Evolutionary conservation across 2,797 vertebrate genomes (phyloP).

Genomic region (Hemitrygon akajei): DNA sequence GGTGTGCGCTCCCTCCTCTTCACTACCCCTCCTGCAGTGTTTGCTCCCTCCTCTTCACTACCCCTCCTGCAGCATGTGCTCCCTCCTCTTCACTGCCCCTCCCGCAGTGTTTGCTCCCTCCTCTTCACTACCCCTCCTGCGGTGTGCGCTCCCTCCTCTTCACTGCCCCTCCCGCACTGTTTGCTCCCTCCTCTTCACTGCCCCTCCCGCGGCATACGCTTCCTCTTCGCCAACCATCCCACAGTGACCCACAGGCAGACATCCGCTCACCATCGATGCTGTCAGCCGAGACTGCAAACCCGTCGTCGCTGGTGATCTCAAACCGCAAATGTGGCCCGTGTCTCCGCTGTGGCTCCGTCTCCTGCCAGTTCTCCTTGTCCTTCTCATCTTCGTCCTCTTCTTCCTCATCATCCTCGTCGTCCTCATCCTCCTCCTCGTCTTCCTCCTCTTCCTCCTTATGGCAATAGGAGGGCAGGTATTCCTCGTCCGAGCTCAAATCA

Average conservation of each 20-base stretch:
- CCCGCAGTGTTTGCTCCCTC: no score
- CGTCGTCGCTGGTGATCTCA: constrained; percentile 82
- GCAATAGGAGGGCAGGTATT: constrained; percentile 56
- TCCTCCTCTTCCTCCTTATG: constrained; percentile 59
- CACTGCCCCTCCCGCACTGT: no score
- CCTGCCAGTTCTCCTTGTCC: neutral
- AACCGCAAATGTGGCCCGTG: constrained; percentile 74
- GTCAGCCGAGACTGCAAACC: constrained; percentile 79
- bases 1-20: no score
- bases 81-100: no score
- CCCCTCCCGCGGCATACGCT: no score
- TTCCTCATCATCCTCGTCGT: neutral
- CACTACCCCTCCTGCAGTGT: no score
- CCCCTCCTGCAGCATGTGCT: no score
- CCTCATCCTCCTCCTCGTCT: neutral
- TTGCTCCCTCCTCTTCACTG: no score
- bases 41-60: no score
- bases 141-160: no score
- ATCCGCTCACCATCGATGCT: constrained; percentile 71
- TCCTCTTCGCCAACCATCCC: neutral
- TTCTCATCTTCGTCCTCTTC: neutral
- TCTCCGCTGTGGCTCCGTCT: constrained; percentile 47
- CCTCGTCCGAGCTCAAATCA: constrained; percentile 73
- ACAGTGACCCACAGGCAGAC: no score
- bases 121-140: no score